Base-by-base conservation (phyloP, 2,888 invertebrate species). In the Morpho helenor region DNA sequence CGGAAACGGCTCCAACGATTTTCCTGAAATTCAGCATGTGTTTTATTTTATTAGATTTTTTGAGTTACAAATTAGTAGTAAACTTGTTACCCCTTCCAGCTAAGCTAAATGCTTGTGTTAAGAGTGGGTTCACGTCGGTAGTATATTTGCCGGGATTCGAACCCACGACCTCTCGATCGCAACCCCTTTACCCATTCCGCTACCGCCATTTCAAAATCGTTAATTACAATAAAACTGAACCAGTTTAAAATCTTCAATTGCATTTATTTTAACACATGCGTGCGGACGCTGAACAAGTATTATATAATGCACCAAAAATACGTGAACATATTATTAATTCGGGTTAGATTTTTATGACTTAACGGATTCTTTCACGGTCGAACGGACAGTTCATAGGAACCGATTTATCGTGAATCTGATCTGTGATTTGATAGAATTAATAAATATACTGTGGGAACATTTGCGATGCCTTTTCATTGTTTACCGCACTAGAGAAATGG, bases 171-270 rank as follows among this genome's bases (percentile, higher is more conserved):
- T 16, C 2, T 16, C 16, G 16, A 16, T 16, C 16, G 16, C 16
- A 16, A 16, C 16, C 16, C 16, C 16, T 1, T 16, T 16, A 16
- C 16, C 16, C 16, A 16, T 16, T 1, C 16, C 16, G 16, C 42
- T 8, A 7, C 42, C 16, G 16, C 16, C n/a, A n/a, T n/a, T 42
- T 39, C 10, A 42, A 41, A 65, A 63, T 63, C 66, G 65, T 62
- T 66, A 66, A 73, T 67, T 67, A 65, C 67, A 67, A 69, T 60
- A 40, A 49, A 7, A 42, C 42, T 8, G 42, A 42, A 42, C 42
- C 42, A 42, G 42, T 43, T 43, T 43, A 6, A 43, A 8, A n/a
- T 45, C 46, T 52, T 45, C 16, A 55, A 43, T n/a, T 22, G 41
- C 46, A 49, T 22, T 41, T 39, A 52, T 49, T 49, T 49, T 49